Evolutionary conservation across 2,888 invertebrate genomes (phyloP), one percentile per base, ranked within the genome.

Genomic region (Conistra vaccinii): DNA sequence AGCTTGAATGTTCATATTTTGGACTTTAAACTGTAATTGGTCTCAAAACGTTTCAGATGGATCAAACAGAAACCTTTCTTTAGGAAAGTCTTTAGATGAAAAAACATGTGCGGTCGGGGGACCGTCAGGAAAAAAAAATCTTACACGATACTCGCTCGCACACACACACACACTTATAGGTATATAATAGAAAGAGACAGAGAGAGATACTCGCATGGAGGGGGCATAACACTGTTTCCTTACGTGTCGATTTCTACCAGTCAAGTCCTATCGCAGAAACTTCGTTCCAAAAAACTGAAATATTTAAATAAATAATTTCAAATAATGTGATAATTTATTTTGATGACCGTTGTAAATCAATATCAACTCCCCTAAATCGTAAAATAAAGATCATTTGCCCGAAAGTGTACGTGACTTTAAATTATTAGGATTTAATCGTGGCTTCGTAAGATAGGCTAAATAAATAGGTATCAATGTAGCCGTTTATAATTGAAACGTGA

Each of bases 401-500:
- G 10, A 61, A 63, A 60, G 14, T 69, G 60, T 57, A 83, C 84
- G 80, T 84, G 84, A 84, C 73, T 61, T 72, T 45, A 45, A 69
- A 81, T 78, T 66, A 55, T 53, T 65, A 48, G 61, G n/a, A 69
- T 79, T 45, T 65, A 68, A 53, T 57, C 48, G 74, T 29, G 73
- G 39, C 39, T 80, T 61, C 26, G 55, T 61, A 20, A 83, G 84
- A 69, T 69, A 65, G 5, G n/a, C 55, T 57, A 72, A 72, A 55
- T 66, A 73, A 79, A 79, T 68, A 68, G 7, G 55, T 60, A 57
- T 53, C 32, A 55, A 61, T 55, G 39, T 48, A 55, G 48, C 35
- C 51, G 39, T 69, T 84, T 61, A 61, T 79, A 69, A 69, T 66
- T 61, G 61, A 77, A 79, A 65, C 69, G 65, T 83, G 69, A 61